A percentile compares a stretch with the other conserved stretches of the same genome.
phyloP scores from a whole-genome alignment of 2,888 invertebrate species.

The Embidobia sp. region DNA sequence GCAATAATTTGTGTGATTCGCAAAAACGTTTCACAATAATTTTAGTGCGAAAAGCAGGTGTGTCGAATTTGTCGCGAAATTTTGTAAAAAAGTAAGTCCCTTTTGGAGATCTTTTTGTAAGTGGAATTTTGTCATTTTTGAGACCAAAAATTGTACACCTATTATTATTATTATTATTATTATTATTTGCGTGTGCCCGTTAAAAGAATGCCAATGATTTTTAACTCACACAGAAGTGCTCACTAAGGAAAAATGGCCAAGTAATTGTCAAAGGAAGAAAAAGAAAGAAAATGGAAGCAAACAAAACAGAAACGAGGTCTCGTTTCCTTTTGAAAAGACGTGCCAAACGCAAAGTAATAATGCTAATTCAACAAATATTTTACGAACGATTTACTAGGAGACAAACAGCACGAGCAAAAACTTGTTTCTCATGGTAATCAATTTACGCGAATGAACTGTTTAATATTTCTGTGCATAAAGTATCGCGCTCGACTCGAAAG shows the following conservation, averaged over 20 bases:
- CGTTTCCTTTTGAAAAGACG: background rate
- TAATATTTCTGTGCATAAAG: slow-evolving; percentile 28
- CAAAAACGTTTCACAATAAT: slow-evolving; percentile 27
- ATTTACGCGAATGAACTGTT: slow-evolving; percentile 19
- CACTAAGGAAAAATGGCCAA: slow-evolving; percentile 7
- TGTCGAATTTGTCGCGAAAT: background rate
- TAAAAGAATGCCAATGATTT: too few species aligned
- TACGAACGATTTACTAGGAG: slow-evolving; percentile 1
- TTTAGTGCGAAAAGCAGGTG: background rate
- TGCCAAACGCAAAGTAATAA: slow-evolving; percentile 33
- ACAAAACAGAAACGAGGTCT: background rate
- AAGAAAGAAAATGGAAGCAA: slow-evolving; percentile 5
- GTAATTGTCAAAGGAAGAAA: slow-evolving; percentile 1
- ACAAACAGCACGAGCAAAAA: slow-evolving; percentile 9
- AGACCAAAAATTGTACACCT: background rate
- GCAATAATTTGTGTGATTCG: slow-evolving; percentile 41
- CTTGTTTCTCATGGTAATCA: slow-evolving; percentile 25
- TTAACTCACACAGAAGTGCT: slow-evolving; percentile 16
- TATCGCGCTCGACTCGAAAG: slow-evolving; percentile 13
- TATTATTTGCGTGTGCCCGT: background rate
- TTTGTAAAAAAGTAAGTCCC: slow-evolving; percentile 3
- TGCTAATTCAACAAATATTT: background rate
- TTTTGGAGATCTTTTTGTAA: slow-evolving; percentile 24
- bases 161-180: background rate
- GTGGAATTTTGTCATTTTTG: slow-evolving; percentile 1